Conservation (phyloP, 2,113 vertebrate species). For the Saccopteryx bilineata region DNA sequence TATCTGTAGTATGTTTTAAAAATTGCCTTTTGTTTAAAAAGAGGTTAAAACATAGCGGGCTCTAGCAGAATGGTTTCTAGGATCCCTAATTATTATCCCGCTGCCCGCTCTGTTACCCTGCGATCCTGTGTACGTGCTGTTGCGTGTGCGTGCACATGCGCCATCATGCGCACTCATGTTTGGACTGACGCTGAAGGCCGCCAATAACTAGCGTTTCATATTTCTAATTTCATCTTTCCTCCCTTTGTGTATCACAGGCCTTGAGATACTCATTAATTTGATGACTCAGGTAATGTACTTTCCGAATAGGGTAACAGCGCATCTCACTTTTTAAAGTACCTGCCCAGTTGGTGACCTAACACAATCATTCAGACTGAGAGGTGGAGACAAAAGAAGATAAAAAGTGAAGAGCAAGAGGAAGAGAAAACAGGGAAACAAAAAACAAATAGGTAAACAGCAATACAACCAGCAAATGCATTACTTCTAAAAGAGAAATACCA, state of each 20-base stretch:
- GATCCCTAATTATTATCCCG: not conserved
- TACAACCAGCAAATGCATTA: not conserved
- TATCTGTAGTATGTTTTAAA: not conserved
- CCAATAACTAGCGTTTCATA: constrained; percentile 18
- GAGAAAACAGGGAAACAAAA: not conserved
- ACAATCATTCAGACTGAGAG: constrained; percentile 51
- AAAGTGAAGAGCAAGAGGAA: constrained; percentile 57
- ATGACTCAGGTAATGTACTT: constrained; percentile 41
- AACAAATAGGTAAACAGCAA: not conserved
- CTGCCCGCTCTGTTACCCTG: not conserved
- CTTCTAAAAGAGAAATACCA: not conserved
- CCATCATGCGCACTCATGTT: not conserved
- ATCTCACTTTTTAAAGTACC: not conserved
- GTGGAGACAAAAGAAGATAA: constrained; percentile 20
- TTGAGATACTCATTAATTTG: constrained; percentile 71
- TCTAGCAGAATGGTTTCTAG: not conserved
- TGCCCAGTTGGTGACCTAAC: constrained; percentile 25
- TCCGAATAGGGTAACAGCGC: not conserved
- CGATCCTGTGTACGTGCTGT: not conserved
- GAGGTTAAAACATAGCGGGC: not conserved
- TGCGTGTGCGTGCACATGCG: not conserved
- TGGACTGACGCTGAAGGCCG: not conserved
- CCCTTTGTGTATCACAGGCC: not conserved
- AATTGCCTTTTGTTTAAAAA: not conserved
- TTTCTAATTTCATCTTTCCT: constrained; percentile 6